These are phyloP conservation scores for Lepidochitona cinerea DNA, from an alignment of 2,888 invertebrate species.

Conservation along the genomic window DNA sequence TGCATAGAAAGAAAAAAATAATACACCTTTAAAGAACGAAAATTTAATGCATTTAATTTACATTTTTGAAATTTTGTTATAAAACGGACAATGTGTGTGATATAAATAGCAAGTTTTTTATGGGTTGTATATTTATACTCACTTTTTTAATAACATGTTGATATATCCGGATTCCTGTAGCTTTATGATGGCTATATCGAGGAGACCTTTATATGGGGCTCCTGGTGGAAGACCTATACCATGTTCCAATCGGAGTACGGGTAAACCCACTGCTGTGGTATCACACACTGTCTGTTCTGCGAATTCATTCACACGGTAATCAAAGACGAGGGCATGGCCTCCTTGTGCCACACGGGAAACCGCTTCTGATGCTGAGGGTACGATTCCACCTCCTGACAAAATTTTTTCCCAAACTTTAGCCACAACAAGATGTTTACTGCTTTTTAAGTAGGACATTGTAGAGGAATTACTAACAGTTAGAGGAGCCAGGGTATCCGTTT, in stretches of 20 bases:
- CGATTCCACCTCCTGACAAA: constrained; percentile 22
- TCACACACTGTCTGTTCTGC: constrained; percentile 48
- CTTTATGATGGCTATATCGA: constrained; percentile 53
- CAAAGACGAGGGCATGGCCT: constrained; percentile 57
- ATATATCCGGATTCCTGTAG: constrained; percentile 50
- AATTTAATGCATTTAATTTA: background rate
- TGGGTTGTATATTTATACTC: constrained; percentile 4
- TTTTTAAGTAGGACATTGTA: constrained; percentile 51
- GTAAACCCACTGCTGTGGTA: constrained; percentile 47
- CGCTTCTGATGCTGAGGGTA: constrained; percentile 31
- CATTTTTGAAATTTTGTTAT: background rate
- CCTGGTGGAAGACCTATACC: constrained; percentile 55
- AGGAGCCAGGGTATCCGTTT: constrained; percentile 34
- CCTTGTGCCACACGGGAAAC: constrained; percentile 27
- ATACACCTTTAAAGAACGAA: too few species aligned
- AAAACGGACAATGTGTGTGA: background rate
- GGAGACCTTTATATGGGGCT: constrained; percentile 48
- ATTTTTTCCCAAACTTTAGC: constrained; percentile 40
- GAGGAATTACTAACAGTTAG: constrained; percentile 52
- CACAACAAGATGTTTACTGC: constrained; percentile 34
- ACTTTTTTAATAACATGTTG: constrained; percentile 50
- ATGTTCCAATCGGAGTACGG: constrained; percentile 57
- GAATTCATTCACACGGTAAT: constrained; percentile 54
- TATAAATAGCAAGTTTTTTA: background rate
- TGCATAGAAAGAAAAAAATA: constrained; percentile 16